Evolutionary conservation across 1,140 invertebrate species (phyloP).

Genomic region (Drosophila grimshawi): DNA sequence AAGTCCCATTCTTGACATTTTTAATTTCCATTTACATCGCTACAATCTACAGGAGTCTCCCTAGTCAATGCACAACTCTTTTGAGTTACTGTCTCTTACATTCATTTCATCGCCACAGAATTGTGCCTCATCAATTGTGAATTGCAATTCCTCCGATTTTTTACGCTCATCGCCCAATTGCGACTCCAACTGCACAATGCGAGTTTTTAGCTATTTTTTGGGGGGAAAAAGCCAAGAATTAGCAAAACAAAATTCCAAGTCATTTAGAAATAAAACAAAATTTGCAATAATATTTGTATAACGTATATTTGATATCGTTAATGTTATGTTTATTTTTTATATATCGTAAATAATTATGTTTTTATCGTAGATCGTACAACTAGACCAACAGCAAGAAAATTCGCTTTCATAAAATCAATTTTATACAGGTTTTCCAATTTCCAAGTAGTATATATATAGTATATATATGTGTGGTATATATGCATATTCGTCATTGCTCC

Average conservation of each 20-base stretch:
- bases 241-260: slow-evolving; percentile 32
- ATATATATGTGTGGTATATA: slow-evolving; percentile 26
- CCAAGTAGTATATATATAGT: slow-evolving; percentile 27
- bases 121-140: slow-evolving; percentile 95
- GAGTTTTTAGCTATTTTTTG: slow-evolving; percentile 62
- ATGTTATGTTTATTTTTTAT: slow-evolving; percentile 27
- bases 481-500: slow-evolving; percentile 13
- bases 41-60: background rate
- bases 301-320: slow-evolving; percentile 57
- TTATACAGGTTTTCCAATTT: slow-evolving; percentile 68
- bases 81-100: slow-evolving; percentile 85
- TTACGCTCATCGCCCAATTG: slow-evolving; percentile 94
- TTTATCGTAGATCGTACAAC: slow-evolving; percentile 73
- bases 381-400: slow-evolving; percentile 84
- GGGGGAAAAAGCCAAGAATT: slow-evolving; percentile 29
- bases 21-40: background rate
- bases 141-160: slow-evolving; percentile 96
- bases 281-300: slow-evolving; percentile 66
- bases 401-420: slow-evolving; percentile 78
- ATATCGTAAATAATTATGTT: slow-evolving; percentile 56
- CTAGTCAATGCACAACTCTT: slow-evolving; percentile 41
- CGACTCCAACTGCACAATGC: slow-evolving; percentile 85
- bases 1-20: too few relatives aligned
- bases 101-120: slow-evolving; percentile 92
- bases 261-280: slow-evolving; percentile 67